Conservation (phyloP, 2,888 invertebrate genomes). For the Trichogramma dendrolimi region DNA sequence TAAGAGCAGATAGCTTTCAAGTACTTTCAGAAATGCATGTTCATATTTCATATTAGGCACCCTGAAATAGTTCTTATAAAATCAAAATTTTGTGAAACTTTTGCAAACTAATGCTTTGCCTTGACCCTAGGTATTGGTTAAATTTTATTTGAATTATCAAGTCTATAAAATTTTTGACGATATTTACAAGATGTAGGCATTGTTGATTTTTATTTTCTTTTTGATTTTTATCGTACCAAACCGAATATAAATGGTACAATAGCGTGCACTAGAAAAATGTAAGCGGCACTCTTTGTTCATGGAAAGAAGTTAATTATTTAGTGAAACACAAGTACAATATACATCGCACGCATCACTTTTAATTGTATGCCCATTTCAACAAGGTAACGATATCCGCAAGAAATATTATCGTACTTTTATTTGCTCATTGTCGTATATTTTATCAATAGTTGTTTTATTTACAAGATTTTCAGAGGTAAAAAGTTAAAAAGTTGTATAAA, state of each 20-base stretch:
- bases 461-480: background rate
- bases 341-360: too few relatives aligned
- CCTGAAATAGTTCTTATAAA: slow-evolving; percentile 16
- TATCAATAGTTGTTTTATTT: background rate
- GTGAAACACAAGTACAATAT: too few relatives aligned
- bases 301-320: too few relatives aligned
- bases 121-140: slow-evolving; percentile 2
- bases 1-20: background rate
- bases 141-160: too few relatives aligned
- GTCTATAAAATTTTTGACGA: too few relatives aligned
- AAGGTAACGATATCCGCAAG: background rate
- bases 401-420: background rate
- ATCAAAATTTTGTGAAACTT: background rate
- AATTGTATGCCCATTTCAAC: too few relatives aligned
- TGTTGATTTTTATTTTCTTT: too few relatives aligned
- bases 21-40: slow-evolving; percentile 10
- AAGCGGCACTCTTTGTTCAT: too few relatives aligned
- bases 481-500: background rate
- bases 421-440: background rate
- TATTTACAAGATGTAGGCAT: too few relatives aligned
- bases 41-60: background rate
- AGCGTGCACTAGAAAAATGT: too few relatives aligned
- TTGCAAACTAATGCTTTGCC: background rate
- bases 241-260: too few relatives aligned
- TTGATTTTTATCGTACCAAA: too few relatives aligned